Evolutionary conservation across 2,797 vertebrate genomes (phyloP), one percentile per base, ranked within the genome.

Genomic region (Anas acuta): DNA sequence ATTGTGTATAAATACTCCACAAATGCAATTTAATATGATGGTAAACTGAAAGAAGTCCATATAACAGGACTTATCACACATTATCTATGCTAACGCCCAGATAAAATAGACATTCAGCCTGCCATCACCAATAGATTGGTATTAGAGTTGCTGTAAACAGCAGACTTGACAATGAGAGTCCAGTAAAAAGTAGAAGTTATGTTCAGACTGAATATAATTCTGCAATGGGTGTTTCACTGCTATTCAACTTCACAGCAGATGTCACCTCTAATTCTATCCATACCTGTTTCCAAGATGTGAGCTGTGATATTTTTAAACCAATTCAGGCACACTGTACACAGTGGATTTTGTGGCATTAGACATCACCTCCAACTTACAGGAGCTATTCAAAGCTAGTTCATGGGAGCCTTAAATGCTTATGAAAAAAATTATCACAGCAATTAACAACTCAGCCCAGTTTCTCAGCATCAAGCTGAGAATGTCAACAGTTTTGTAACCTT

Each of bases 51-150:
- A 17, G 15, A 60, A 86, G 18, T n/a, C 32, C 28, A 9, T 13
- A 15, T 0, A 56, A 21, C 47, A 71, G 25, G 70, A 61, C 2
- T 5, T 21, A 7, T 25, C 25, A 56, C 0, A 0, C 51, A 53
- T 35, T 45, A 14, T 58, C 26, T 87, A 21, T 56, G 35, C 58
- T n/a, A 35, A 33, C 58, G 22, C 20, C 39, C 21, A 35, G 51
- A 18, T 28, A 79, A 60, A 85, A 69, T 6, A 88, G 9, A 20
- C 5, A 58, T 35, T 25, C 86, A 51, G 32, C 22, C 28, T 81
- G 7, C 6, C 21, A 5, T 19, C 30, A 87, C 4, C n/a, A 84
- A 58, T 1, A 33, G 15, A 21, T 15, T 76, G 3, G 3, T 43
- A 76, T 25, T 60, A 67, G 7, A 9, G 26, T 19, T 9, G 7